phyloP scores from a whole-genome alignment of 1,140 invertebrate species.

The Lordiphosa clarofinis region DNA sequence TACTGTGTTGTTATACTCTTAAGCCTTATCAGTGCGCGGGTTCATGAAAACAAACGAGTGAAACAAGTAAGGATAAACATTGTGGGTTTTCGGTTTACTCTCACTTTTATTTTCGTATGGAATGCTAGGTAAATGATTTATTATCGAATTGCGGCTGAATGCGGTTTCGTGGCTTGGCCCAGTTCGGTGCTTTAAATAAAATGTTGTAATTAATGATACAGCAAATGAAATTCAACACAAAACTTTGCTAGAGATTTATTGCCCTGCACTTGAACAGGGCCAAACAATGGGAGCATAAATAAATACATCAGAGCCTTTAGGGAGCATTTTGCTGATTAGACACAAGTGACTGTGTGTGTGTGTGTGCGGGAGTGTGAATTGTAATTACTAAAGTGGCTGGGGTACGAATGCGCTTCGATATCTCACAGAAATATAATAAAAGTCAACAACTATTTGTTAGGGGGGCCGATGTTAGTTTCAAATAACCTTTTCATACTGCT shows the following conservation, averaged over 20 bases:
- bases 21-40: slow-evolving; percentile 8
- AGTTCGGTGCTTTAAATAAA: slow-evolving; percentile 8
- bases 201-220: slow-evolving; percentile 12
- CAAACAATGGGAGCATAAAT: slow-evolving; percentile 8
- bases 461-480: too few species aligned
- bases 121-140: slow-evolving; percentile 11
- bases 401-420: too few species aligned
- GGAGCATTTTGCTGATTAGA: slow-evolving; percentile 7
- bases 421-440: too few species aligned
- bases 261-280: slow-evolving; percentile 7
- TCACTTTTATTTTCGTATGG: background rate
- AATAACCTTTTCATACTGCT: too few species aligned
- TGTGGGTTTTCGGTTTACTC: slow-evolving; percentile 5
- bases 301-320: slow-evolving; percentile 2
- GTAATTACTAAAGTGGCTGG: too few species aligned
- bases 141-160: slow-evolving; percentile 9
- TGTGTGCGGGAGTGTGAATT: too few species aligned
- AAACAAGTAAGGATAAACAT: slow-evolving; percentile 2
- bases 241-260: slow-evolving; percentile 11
- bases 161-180: slow-evolving; percentile 8
- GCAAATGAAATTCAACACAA: slow-evolving; percentile 11
- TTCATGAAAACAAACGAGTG: background rate
- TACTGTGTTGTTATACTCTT: slow-evolving; percentile 2
- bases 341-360: background rate
- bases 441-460: too few species aligned